Base-by-base conservation (phyloP, 2,888 invertebrate species). In the Protonemura montana region DNA sequence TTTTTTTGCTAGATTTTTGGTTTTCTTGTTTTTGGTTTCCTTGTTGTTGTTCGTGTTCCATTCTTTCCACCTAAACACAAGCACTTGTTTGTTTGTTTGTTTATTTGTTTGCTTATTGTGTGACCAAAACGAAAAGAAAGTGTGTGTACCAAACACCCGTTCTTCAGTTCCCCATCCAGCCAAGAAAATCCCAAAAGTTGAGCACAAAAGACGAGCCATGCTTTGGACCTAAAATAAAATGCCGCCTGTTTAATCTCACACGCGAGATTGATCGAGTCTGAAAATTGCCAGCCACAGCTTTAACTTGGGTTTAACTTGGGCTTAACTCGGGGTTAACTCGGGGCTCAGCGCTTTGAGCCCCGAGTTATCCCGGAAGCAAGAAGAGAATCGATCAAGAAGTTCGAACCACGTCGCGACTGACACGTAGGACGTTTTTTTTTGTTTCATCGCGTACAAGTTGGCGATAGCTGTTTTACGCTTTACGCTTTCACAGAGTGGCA, bases 161-260 rank as follows among this genome's bases (percentile, higher is more conserved):
- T 21, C 16, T 59, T 59, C 59, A 59, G 21, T 59, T 59, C 21
- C 59, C 59, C 59, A 59, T 59, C 59, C 59, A 59, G 1, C 21
- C 16, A 59, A 59, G 21, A 59, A 59, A 59, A 59, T 59, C 16
- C 59, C 59, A 59, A 59, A 59, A 59, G 59, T 59, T 1, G 59
- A 59, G 59, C 59, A 59, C 59, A 59, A 59, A 59, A 59, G 59
- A 59, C 21, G 59, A 59, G 13, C 59, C 59, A 59, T 59, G 59
- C 59, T 59, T 59, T 59, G 59, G 59, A 59, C 59, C 59, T 59
- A 59, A 59, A 59, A 59, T 59, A 59, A 59, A 59, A 59, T 2
- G 59, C 59, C 21, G 21, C 59, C 16, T 59, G 7, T 59, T 59
- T 59, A 59, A 59, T 59, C 59, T 59, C 59, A 21, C 21, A 2